Percentiles rank a stretch among this genome's conserved stretches.
Evolutionary conservation across 2,888 invertebrate species (phyloP).

Genomic region (Gymnosoma rotundatum): DNA sequence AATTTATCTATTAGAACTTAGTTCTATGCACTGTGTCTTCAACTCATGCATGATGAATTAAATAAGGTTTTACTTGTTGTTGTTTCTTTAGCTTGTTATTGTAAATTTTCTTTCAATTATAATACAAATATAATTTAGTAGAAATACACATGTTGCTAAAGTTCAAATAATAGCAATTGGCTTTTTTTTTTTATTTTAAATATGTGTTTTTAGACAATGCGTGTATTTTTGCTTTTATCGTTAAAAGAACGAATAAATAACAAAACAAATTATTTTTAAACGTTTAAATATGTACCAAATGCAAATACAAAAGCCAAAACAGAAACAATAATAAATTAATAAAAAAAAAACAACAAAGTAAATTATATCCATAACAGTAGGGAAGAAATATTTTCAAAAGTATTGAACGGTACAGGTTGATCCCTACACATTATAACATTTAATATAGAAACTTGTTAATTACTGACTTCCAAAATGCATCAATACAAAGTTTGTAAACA

Average conservation of each 20-base stretch:
- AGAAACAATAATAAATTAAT: background rate
- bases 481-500: too few relatives aligned
- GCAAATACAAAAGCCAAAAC: conserved; percentile 2
- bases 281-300: conserved; percentile 26
- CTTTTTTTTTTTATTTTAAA: background rate
- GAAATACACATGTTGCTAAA: conserved; percentile 25
- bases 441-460: too few relatives aligned
- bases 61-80: conserved; percentile 3
- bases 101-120: conserved; percentile 35
- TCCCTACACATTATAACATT: too few relatives aligned
- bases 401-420: background rate
- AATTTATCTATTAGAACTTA: background rate
- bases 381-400: background rate
- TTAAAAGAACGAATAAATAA: conserved; percentile 15
- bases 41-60: conserved; percentile 32
- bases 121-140: too few relatives aligned
- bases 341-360: background rate
- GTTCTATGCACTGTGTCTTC: background rate
- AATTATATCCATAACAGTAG: background rate
- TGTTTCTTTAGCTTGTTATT: background rate
- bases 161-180: conserved; percentile 41
- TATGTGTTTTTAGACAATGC: background rate
- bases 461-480: too few relatives aligned
- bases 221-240: conserved; percentile 32
- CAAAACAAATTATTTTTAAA: conserved; percentile 35